Evolutionary conservation across 2,888 invertebrate genomes (phyloP), one percentile per base, ranked within the genome.

Genomic region (Glaucopsyche alexis): DNA sequence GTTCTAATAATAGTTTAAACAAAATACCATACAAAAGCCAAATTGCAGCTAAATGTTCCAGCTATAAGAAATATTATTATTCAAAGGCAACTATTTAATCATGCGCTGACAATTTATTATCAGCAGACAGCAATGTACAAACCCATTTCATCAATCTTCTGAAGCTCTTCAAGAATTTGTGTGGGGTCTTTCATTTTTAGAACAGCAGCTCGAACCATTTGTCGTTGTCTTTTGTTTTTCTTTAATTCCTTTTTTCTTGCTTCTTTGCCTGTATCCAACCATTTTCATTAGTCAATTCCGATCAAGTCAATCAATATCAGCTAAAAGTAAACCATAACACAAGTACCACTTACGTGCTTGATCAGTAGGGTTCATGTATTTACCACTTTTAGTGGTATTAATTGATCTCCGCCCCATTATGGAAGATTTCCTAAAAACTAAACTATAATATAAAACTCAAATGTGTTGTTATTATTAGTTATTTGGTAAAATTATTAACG

Each of bases 301-400:
- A n/a, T 11, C 13, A 19, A 71, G 13, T 71, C 19, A 52, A 74
- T 38, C 6, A 71, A 73, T 73, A 79, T 52, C 67, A 66, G 40
- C 52, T 77, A 81, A 76, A 72, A 71, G 71, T 73, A 75, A 76
- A 52, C 73, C 29, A 60, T 29, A 60, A 60, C 55, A 60, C 40
- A 49, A 66, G 29, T 72, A 72, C 19, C 82, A 96, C 98, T 96
- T 95, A 98, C 99, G 94, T 75, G 99, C 99, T 96, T 99, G 99
- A 90, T 99, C 99, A 7, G 99, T 99, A 60, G 99, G 99, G 92
- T 99, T 99, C 99, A 99, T 99, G 84, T 98, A 99, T 95, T 99
- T 99, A 88, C 99, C 99, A 98, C 99, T 99, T 94, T 99, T 99
- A 73, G 99, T 99, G 96, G 99, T 99, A 93, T 98, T 99, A 82